These are phyloP conservation scores for Caenorhabditis sp. DNA, from an alignment of 2,888 invertebrate genomes.

Conservation along the genomic window DNA sequence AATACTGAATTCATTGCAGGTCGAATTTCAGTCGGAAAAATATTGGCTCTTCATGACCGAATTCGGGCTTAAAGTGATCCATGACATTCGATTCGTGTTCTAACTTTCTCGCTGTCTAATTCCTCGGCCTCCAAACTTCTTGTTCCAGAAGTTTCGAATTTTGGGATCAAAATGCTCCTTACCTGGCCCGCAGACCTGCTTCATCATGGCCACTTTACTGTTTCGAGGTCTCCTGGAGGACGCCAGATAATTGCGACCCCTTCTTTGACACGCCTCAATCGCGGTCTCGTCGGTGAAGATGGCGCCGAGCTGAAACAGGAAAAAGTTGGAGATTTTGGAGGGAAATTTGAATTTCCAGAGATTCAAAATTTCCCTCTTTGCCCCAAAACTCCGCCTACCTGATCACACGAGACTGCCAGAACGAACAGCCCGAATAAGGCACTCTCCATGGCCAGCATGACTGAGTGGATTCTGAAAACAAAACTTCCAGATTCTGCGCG, in stretches of 20 bases:
- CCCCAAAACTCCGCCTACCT: slow-evolving; percentile 82
- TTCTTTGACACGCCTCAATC: slow-evolving; percentile 88
- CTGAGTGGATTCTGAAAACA: slow-evolving; percentile 89
- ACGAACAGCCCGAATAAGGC: slow-evolving; percentile 93
- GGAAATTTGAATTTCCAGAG: background rate
- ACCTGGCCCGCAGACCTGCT: slow-evolving; percentile 90
- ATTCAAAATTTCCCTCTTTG: background rate
- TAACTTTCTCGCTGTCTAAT: too few species aligned
- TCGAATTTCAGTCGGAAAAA: too few species aligned
- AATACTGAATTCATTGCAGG: slow-evolving; percentile 3
- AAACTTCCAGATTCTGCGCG: background rate
- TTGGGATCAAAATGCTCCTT: too few species aligned
- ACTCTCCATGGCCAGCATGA: slow-evolving; percentile 90
- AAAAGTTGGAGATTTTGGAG: background rate
- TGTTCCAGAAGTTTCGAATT: background rate
- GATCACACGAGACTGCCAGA: slow-evolving; percentile 91
- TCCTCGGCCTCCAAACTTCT: background rate
- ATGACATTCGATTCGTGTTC: too few species aligned
- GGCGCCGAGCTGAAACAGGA: slow-evolving; percentile 88
- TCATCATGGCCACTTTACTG: slow-evolving; percentile 87
- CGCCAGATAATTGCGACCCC: slow-evolving; percentile 66
- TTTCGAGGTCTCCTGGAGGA: slow-evolving; percentile 60
- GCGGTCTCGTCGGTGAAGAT: slow-evolving; percentile 92
- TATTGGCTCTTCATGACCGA: too few species aligned
- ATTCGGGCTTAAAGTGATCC: background rate